These are phyloP conservation scores for Agapostemon virescens DNA, from an alignment of 2,888 invertebrate genomes.

Conservation along the genomic window DNA sequence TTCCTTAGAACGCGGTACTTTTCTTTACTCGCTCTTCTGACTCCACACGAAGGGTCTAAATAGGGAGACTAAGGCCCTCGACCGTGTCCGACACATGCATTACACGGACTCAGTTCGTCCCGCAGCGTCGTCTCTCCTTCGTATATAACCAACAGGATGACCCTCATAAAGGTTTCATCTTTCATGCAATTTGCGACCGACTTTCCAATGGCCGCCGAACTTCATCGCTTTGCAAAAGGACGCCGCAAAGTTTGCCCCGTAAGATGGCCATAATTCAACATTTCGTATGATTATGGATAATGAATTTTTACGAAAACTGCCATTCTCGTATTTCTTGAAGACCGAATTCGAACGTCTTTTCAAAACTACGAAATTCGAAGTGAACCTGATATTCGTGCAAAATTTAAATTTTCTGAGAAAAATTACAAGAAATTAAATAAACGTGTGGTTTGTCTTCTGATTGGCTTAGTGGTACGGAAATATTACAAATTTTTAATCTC, in stretches of 20 bases:
- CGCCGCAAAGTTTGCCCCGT: neutral
- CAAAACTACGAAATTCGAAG: too few relatives aligned
- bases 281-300: too few relatives aligned
- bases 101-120: neutral
- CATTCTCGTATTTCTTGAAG: too few relatives aligned
- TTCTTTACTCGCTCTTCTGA: neutral
- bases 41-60: neutral
- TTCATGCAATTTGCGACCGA: neutral
- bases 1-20: neutral
- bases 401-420: too few relatives aligned
- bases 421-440: too few relatives aligned
- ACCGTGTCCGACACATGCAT: neutral
- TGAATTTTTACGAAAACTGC: too few relatives aligned
- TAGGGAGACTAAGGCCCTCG: neutral
- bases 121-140: neutral
- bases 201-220: neutral
- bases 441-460: too few relatives aligned
- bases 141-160: neutral
- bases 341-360: too few relatives aligned
- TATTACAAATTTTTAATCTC: too few relatives aligned
- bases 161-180: conserved; percentile 5
- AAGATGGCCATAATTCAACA: neutral
- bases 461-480: too few relatives aligned
- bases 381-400: too few relatives aligned
- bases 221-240: neutral